phyloP scores from a whole-genome alignment of 2,797 vertebrate species.

The Lutjanus campechanus region DNA sequence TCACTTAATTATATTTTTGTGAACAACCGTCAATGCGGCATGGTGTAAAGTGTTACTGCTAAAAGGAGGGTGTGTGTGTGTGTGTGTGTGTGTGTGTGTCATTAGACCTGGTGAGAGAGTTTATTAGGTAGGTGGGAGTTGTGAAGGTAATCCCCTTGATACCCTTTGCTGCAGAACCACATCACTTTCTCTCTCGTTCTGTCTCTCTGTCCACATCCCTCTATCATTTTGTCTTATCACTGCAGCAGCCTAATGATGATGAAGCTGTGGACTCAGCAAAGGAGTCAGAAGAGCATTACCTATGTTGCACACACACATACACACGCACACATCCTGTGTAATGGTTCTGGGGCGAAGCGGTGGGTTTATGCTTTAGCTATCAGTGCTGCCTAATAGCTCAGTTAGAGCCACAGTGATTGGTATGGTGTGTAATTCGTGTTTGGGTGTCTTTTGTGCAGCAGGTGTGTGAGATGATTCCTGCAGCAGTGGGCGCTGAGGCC shows the following conservation, averaged over 20 bases:
- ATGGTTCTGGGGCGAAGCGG: conserved; percentile 47
- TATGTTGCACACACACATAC: conserved; percentile 46
- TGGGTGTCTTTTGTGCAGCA: conserved; percentile 23
- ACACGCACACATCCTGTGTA: conserved; percentile 26
- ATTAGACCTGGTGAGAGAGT: conserved; percentile 61
- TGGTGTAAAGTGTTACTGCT: conserved; percentile 14
- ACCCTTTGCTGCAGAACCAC: conserved; percentile 50
- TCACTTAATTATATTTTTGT: neutral
- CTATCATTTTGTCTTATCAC: conserved; percentile 79
- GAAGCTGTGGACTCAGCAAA: conserved; percentile 79
- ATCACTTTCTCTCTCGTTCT: conserved; percentile 54
- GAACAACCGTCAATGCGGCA: neutral
- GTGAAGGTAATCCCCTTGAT: conserved; percentile 73
- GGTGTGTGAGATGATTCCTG: conserved; percentile 25
- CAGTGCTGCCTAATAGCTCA: conserved; percentile 57
- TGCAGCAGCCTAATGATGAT: conserved; percentile 80
- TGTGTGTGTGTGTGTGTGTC: conserved; percentile 35
- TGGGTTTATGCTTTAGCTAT: conserved; percentile 55
- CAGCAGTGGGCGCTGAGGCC: neutral
- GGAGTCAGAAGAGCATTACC: conserved; percentile 74
- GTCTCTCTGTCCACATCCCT: conserved; percentile 59
- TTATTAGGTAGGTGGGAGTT: conserved; percentile 67
- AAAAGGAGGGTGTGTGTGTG: conserved; percentile 24
- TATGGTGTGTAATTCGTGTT: conserved; percentile 47
- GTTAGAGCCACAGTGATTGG: conserved; percentile 52